phyloP scores from a whole-genome alignment of 2,113 vertebrate genomes.

The Antechinus stuartii region DNA sequence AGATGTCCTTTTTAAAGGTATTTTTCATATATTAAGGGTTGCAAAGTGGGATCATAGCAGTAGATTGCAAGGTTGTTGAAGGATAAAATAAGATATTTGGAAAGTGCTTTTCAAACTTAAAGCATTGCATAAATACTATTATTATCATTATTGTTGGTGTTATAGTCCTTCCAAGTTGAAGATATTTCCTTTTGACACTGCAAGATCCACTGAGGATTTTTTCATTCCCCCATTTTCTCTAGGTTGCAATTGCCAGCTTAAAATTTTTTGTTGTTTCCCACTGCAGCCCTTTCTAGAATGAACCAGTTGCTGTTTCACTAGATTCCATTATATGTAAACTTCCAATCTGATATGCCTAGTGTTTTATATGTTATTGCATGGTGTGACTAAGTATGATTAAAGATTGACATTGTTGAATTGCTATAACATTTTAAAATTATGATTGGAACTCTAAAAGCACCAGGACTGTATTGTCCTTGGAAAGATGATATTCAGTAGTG shows the following conservation, averaged over 20 bases:
- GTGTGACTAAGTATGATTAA: not conserved
- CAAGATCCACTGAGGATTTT: not conserved
- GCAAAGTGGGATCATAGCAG: not conserved
- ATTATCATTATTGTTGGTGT: not conserved
- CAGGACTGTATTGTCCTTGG: not conserved
- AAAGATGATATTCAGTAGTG: not conserved
- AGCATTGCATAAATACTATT: not conserved
- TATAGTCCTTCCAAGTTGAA: not conserved
- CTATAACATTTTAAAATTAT: not conserved
- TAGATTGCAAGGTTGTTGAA: not conserved
- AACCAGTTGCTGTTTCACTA: not conserved
- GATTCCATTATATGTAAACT: not conserved
- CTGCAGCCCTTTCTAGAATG: not conserved
- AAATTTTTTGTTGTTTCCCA: not conserved
- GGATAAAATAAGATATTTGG: not conserved
- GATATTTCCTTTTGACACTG: not conserved
- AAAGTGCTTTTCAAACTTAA: not conserved
- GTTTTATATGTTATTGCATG: not conserved
- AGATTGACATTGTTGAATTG: not conserved
- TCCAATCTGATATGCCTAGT: not conserved
- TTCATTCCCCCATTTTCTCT: not conserved
- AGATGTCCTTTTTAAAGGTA: not conserved
- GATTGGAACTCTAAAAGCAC: not conserved
- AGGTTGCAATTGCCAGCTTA: not conserved
- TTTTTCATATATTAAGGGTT: not conserved